These are phyloP conservation scores for Psix sp. DNA, from an alignment of 1,140 invertebrate genomes.

Conservation along the genomic window DNA sequence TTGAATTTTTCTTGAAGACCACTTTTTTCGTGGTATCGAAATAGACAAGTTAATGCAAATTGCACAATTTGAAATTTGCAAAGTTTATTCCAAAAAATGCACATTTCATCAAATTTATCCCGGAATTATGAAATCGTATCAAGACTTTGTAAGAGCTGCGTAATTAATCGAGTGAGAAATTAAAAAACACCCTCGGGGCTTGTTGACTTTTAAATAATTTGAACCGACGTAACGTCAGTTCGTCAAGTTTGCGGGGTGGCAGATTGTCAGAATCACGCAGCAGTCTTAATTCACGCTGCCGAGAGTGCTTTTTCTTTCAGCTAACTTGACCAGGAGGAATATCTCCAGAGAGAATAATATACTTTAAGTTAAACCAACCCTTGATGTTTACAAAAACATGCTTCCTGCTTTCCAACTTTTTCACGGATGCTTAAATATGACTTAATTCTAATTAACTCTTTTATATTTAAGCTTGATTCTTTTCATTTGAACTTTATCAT, in stretches of 20 bases:
- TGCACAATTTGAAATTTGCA: conserved; percentile 45
- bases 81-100: conserved; percentile 10
- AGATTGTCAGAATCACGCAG: conserved; percentile 72
- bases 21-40: too few species aligned
- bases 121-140: conserved; percentile 43
- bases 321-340: conserved; percentile 53
- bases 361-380: conserved; percentile 40
- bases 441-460: too few species aligned
- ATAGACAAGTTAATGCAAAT: too few species aligned
- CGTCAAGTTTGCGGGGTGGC: conserved; percentile 60
- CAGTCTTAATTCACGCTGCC: conserved; percentile 70
- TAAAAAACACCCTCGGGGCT: conserved; percentile 66
- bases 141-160: conserved; percentile 53
- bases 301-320: conserved; percentile 56
- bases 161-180: conserved; percentile 65
- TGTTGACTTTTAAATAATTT: conserved; percentile 75
- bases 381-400: conserved; percentile 38
- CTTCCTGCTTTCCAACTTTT: conserved; percentile 30
- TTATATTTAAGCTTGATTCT: conserved; percentile 15
- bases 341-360: conserved; percentile 35
- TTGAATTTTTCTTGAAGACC: too few species aligned
- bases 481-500: too few species aligned
- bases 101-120: conserved; percentile 27
- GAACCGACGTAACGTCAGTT: conserved; percentile 67
- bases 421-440: too few species aligned